Evolutionary conservation across 2,888 invertebrate genomes (phyloP).

Genomic region (Epirrita christyi): DNA sequence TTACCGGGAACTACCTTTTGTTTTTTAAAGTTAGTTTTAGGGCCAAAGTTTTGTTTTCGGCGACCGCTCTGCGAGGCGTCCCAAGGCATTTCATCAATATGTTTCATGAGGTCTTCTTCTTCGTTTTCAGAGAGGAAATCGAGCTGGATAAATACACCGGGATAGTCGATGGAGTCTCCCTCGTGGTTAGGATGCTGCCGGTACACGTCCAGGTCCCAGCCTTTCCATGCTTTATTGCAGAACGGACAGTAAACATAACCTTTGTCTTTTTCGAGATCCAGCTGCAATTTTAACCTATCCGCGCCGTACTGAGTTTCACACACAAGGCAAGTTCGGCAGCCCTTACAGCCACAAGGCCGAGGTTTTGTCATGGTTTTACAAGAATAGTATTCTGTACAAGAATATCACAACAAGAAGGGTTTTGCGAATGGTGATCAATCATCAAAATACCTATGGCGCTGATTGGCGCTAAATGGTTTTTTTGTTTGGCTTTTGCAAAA

Average conservation of each 20-base stretch:
- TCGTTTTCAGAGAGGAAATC: constrained; percentile 91
- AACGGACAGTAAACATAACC: constrained; percentile 90
- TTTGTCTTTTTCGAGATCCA: constrained; percentile 77
- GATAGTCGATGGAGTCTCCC: constrained; percentile 85
- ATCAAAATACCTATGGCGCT: too few relatives aligned
- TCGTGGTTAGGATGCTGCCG: constrained; percentile 88
- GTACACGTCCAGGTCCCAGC: constrained; percentile 87
- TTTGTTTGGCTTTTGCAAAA: too few relatives aligned
- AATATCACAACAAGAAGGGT: too few relatives aligned
- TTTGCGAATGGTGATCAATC: too few relatives aligned
- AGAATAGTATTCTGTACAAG: too few relatives aligned
- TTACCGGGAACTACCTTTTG: constrained; percentile 90
- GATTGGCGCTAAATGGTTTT: too few relatives aligned
- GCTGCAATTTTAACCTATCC: constrained; percentile 60
- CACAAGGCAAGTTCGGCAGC: constrained; percentile 93
- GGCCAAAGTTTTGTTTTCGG: constrained; percentile 98
- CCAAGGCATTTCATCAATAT: constrained; percentile 94
- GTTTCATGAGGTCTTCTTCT: constrained; percentile 86
- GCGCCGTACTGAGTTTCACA: constrained; percentile 89
- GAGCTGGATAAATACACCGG: constrained; percentile 88
- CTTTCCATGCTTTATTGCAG: constrained; percentile 91
- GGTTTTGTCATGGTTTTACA: constrained; percentile 84
- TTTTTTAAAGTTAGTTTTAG: constrained; percentile 99
- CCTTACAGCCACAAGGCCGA: constrained; percentile 96
- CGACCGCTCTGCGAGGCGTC: constrained; percentile 97